These are phyloP conservation scores for Phylloscopus collybita DNA, from an alignment of 2,797 vertebrate genomes.

Conservation along the genomic window DNA sequence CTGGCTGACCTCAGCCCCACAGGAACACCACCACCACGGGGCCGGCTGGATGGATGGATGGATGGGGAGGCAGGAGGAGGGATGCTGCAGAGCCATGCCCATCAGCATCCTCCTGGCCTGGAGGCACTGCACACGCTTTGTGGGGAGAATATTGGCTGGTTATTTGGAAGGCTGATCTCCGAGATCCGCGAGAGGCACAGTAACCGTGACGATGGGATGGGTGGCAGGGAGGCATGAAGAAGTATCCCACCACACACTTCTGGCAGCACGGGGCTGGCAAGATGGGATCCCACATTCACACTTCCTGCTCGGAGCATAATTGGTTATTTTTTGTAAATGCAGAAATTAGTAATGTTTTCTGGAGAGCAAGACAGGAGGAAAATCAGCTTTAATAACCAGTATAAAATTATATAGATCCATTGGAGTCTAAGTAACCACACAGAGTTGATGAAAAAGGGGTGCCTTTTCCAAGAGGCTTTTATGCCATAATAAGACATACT, in stretches of 20 bases:
- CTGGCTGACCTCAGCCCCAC: background rate
- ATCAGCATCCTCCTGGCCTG: background rate
- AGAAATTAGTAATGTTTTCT: slow-evolving; percentile 11
- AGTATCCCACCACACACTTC: background rate
- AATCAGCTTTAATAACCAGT: slow-evolving; percentile 28
- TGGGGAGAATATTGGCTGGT: background rate
- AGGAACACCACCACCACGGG: background rate
- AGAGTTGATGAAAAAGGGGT: background rate
- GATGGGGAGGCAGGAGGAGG: background rate
- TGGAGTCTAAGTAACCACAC: background rate
- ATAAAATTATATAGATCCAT: background rate
- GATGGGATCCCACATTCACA: background rate
- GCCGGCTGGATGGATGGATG: background rate
- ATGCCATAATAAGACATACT: background rate
- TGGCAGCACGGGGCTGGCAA: background rate
- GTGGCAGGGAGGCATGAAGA: background rate
- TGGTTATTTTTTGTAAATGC: background rate
- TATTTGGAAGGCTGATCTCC: background rate
- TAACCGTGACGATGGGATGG: background rate
- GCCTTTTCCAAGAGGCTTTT: background rate
- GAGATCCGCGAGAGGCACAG: background rate
- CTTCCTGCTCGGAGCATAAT: background rate
- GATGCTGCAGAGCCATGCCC: background rate
- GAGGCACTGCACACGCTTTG: rapidly evolving
- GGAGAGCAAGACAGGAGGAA: slow-evolving; percentile 11